These are phyloP conservation scores for Caenorhabditis sp. DNA, from an alignment of 2,888 invertebrate species.

Conservation along the genomic window DNA sequence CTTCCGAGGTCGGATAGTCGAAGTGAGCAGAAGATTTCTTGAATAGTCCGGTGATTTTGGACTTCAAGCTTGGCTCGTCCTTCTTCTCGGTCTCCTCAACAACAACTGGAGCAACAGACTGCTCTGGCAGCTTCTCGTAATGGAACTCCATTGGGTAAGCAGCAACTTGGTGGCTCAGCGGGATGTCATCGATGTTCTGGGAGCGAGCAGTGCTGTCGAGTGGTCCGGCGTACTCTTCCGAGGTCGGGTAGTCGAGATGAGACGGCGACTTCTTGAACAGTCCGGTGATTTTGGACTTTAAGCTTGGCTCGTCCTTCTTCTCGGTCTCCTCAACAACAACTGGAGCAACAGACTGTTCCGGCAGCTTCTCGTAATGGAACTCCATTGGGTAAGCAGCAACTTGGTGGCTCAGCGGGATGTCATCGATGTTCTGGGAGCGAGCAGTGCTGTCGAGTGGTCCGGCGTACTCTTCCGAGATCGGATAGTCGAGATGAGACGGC, in stretches of 20 bases:
- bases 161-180: slow-evolving; percentile 21
- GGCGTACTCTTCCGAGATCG: slow-evolving; percentile 50
- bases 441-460: slow-evolving; percentile 47
- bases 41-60: slow-evolving; percentile 58
- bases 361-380: slow-evolving; percentile 2
- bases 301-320: slow-evolving; percentile 18
- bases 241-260: slow-evolving; percentile 60
- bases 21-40: slow-evolving; percentile 57
- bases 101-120: slow-evolving; percentile 12
- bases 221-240: slow-evolving; percentile 45
- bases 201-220: slow-evolving; percentile 33
- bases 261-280: slow-evolving; percentile 24
- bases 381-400: slow-evolving; percentile 2
- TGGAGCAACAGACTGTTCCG: not conserved
- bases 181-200: slow-evolving; percentile 57
- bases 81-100: slow-evolving; percentile 55
- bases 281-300: not conserved
- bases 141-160: slow-evolving; percentile 26
- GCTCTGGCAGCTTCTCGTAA: slow-evolving; percentile 33
- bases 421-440: slow-evolving; percentile 48
- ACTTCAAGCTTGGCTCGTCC: slow-evolving; percentile 55
- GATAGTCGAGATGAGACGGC: slow-evolving; percentile 64
- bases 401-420: slow-evolving; percentile 40
- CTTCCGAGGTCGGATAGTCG: slow-evolving; percentile 62
- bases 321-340: slow-evolving; percentile 3